phyloP scores from a whole-genome alignment of 2,113 vertebrate species.

The Phalacrocorax brasilianus region DNA sequence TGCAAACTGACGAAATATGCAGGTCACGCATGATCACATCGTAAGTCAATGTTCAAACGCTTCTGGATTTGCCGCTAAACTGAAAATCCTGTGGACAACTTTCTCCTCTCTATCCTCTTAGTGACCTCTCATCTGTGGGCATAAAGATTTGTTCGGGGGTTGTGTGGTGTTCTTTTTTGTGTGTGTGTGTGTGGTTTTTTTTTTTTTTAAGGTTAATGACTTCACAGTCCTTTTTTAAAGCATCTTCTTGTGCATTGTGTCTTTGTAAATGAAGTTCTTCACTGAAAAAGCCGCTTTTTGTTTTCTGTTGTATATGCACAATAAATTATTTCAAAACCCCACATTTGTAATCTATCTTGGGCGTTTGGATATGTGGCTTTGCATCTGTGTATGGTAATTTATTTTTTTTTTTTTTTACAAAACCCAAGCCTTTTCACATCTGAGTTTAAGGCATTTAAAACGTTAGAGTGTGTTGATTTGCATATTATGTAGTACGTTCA shows the following conservation, averaged over 20 bases:
- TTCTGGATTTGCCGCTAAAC: constrained; percentile 29
- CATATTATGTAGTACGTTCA: background rate
- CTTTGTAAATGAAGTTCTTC: background rate
- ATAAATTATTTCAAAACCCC: too few relatives aligned
- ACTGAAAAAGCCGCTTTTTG: background rate
- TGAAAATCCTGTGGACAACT: background rate
- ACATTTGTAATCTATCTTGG: background rate
- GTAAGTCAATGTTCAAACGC: background rate
- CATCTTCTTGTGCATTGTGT: background rate
- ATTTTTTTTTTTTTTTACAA: background rate
- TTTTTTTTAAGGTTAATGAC: background rate
- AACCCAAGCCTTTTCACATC: background rate
- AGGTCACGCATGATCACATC: background rate
- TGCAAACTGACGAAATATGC: background rate
- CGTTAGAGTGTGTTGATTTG: background rate
- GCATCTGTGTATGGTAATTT: background rate
- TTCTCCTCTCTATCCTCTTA: constrained; percentile 21
- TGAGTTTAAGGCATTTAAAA: background rate
- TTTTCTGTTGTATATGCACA: background rate
- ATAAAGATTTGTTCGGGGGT: background rate
- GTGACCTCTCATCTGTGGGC: background rate
- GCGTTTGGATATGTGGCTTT: background rate
- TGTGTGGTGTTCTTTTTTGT: too few relatives aligned
- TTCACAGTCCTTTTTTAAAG: background rate
- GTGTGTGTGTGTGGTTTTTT: too few relatives aligned